A percentile compares a stretch with the other conserved stretches of the same genome.
These are phyloP conservation scores for Drosophila punjabiensis DNA, from an alignment of 1,140 invertebrate species.

Conservation along the genomic window DNA sequence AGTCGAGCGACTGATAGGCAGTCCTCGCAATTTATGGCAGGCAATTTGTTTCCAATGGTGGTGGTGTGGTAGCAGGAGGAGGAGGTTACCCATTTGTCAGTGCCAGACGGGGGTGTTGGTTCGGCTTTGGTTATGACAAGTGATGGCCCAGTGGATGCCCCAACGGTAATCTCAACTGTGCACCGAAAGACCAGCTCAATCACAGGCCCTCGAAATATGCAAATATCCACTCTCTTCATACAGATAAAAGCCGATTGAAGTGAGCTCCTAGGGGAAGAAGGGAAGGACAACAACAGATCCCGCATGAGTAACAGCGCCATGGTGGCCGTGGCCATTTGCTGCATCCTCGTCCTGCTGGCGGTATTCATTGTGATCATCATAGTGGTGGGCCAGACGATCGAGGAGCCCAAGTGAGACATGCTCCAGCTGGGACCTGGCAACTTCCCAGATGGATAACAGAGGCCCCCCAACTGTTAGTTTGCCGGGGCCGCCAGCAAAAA, in stretches of 20 bases:
- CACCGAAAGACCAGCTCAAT: slow-evolving; percentile 37
- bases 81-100: slow-evolving; percentile 56
- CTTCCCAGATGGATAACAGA: slow-evolving; percentile 86
- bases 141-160: slow-evolving; percentile 46
- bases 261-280: slow-evolving; percentile 13
- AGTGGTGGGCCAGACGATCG: slow-evolving; percentile 90
- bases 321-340: slow-evolving; percentile 92
- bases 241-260: slow-evolving; percentile 23
- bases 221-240: slow-evolving; percentile 36
- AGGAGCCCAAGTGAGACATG: slow-evolving; percentile 87
- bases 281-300: neutral
- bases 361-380: slow-evolving; percentile 93
- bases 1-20: slow-evolving; percentile 73
- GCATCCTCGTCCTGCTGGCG: slow-evolving; percentile 90
- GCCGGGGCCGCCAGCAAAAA: slow-evolving; percentile 37
- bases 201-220: slow-evolving; percentile 41
- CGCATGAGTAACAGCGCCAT: slow-evolving; percentile 86
- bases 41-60: slow-evolving; percentile 65
- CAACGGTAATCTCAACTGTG: slow-evolving; percentile 74
- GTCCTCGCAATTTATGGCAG: slow-evolving; percentile 72
- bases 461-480: slow-evolving; percentile 75
- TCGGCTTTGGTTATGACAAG: slow-evolving; percentile 59
- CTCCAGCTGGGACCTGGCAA: slow-evolving; percentile 85
- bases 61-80: slow-evolving; percentile 1
- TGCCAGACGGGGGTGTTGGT: slow-evolving; percentile 37